Evolutionary conservation across 1,140 invertebrate species (phyloP).

Genomic region (Sipha flava): DNA sequence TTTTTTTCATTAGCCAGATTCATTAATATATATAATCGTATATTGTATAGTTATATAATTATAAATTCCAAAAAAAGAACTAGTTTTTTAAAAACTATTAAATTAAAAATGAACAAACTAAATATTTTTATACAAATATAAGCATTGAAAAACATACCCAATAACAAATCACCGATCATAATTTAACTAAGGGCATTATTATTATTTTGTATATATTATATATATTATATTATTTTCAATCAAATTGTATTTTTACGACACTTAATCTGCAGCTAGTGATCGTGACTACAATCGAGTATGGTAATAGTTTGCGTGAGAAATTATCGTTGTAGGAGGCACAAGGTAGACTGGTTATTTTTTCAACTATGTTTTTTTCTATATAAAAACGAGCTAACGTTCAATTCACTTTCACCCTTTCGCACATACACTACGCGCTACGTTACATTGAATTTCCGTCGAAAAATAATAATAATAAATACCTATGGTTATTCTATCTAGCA

Average conservation of each 20-base stretch:
- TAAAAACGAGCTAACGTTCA: constrained; percentile 3
- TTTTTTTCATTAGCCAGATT: too few relatives aligned
- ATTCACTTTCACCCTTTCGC: constrained; percentile 30
- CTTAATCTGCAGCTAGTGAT: neutral
- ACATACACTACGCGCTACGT: neutral
- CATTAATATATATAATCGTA: too few relatives aligned
- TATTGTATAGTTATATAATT: too few relatives aligned
- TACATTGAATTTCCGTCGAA: neutral
- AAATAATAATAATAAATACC: neutral
- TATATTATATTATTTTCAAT: neutral
- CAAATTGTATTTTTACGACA: constrained; percentile 13
- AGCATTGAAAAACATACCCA: too few relatives aligned
- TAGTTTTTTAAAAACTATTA: too few relatives aligned
- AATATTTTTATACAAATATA: too few relatives aligned
- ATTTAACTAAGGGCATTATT: too few relatives aligned
- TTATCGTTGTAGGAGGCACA: neutral
- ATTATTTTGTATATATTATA: too few relatives aligned
- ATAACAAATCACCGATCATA: too few relatives aligned
- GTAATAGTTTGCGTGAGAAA: constrained; percentile 21
- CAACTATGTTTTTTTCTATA: neutral
- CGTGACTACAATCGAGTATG: constrained; percentile 21
- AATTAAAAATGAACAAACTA: too few relatives aligned
- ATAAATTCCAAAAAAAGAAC: too few relatives aligned
- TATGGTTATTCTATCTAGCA: neutral
- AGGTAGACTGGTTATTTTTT: constrained; percentile 7